Conservation (phyloP, 2,113 vertebrate genomes). For the Orycteropus afer region DNA sequence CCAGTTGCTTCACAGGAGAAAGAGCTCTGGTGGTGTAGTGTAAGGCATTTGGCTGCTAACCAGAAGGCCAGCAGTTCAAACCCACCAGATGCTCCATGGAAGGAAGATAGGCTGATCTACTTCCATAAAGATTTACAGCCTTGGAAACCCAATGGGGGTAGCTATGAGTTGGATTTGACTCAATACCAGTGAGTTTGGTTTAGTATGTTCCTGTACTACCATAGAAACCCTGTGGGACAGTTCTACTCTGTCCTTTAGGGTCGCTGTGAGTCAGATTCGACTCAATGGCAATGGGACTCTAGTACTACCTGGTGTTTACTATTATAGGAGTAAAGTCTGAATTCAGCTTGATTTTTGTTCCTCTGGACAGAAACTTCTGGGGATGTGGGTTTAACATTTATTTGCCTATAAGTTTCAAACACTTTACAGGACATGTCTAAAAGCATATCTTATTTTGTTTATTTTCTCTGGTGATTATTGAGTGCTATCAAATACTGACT, state of each 20-base stretch:
- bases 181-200: no score
- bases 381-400: neutral
- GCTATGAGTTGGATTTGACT: no score
- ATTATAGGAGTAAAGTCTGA: neutral
- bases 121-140: neutral
- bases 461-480: constrained; percentile 43
- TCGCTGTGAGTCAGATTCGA: no score
- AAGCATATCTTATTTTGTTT: neutral
- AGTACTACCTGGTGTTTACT: neutral
- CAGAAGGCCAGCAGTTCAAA: no score
- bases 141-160: neutral
- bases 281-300: no score
- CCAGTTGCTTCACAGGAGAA: neutral
- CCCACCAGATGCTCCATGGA: no score
- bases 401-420: constrained; percentile 3
- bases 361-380: neutral
- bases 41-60: no score
- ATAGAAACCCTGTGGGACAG: no score
- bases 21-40: no score
- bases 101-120: no score
- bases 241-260: no score
- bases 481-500: constrained; percentile 3
- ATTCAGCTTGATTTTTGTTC: neutral
- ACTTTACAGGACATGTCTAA: neutral
- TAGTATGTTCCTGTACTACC: no score